Evolutionary conservation across 2,113 vertebrate species (phyloP).

Genomic region (Theristicus caerulescens): DNA sequence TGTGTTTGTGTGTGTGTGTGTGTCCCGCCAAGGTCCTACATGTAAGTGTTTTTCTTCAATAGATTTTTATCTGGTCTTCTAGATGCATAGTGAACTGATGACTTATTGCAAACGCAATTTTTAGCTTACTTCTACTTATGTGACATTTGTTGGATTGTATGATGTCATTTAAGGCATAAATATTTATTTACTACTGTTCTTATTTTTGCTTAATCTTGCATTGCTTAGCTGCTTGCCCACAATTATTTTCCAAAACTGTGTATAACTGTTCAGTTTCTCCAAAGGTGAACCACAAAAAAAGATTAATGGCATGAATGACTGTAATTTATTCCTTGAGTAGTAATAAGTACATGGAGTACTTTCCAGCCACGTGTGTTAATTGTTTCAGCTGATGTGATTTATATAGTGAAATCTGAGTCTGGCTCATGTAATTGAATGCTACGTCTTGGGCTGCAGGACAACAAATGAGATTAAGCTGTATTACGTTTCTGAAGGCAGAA

Average conservation of each 20-base stretch:
- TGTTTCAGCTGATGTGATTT: conserved; percentile 57
- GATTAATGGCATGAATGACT: conserved; percentile 29
- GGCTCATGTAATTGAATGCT: conserved; percentile 35
- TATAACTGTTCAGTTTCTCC: background rate
- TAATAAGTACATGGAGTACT: conserved; percentile 50
- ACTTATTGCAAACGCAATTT: background rate
- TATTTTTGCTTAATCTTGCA: background rate
- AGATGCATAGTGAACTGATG: background rate
- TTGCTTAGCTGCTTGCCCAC: background rate
- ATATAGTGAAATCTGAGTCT: conserved; percentile 47
- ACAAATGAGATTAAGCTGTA: conserved; percentile 42
- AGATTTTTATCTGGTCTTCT: background rate
- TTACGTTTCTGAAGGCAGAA: conserved; percentile 9
- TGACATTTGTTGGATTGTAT: background rate
- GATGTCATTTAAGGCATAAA: background rate
- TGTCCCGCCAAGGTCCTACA: background rate
- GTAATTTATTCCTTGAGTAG: conserved; percentile 37
- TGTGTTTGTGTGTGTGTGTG: too few species aligned
- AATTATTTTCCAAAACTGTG: background rate
- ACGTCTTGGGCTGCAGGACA: conserved; percentile 16
- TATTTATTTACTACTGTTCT: background rate
- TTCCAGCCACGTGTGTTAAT: conserved; percentile 34
- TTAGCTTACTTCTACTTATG: background rate
- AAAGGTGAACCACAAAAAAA: conserved; percentile 6
- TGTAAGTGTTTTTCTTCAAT: background rate